Evolutionary conservation across 2,113 vertebrate species (phyloP), one percentile per base, ranked within the genome.

Genomic region (Clarias magur): DNA sequence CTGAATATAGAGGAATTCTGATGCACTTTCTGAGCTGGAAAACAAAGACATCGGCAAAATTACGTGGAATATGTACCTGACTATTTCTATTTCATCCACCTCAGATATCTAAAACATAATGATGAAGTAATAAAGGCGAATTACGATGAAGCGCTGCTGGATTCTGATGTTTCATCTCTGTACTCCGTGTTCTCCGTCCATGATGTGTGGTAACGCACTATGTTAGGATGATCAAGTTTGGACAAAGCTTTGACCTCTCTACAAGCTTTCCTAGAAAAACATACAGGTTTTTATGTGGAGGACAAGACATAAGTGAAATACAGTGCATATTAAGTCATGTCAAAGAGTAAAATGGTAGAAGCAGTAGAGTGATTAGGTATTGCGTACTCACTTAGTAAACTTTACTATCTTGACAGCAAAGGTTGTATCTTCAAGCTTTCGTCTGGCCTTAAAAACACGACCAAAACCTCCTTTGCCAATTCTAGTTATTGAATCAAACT

Each of bases 381-480:
- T 25, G 80, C 19, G 3, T 56, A 93, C 95, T 92, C 86, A 95
- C 95, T 86, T 23, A 62, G 87, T 92, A 7, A 23, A 87, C 67
- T 56, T 83, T 11, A 95, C 93, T 9, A 94, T 89, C 90, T 96
- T 96, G 76, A 96, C 85, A 27, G 95, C 95, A 84, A 57, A 95
- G 78, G 38, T n/a, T 9, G 3, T 91, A 0, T 59, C 6, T 34
- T 92, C 62, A 1, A 94, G 85, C 84, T 82, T 93, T 12, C 85
- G 21, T 84, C 63, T 91, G n/a, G 94, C 95, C 78, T 92, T 94
- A 60, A 79, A 95, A 88, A 96, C 95, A 21, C 0, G 1, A 13
- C 95, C 95, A 90, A 94, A 95, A 0, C 90, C 84, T 87, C 95
- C 95, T 67, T 88, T 91, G 16, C 91, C 94, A 3, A 96, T 87